phyloP scores from a whole-genome alignment of 2,113 vertebrate genomes.

The Albula glossodonta region DNA sequence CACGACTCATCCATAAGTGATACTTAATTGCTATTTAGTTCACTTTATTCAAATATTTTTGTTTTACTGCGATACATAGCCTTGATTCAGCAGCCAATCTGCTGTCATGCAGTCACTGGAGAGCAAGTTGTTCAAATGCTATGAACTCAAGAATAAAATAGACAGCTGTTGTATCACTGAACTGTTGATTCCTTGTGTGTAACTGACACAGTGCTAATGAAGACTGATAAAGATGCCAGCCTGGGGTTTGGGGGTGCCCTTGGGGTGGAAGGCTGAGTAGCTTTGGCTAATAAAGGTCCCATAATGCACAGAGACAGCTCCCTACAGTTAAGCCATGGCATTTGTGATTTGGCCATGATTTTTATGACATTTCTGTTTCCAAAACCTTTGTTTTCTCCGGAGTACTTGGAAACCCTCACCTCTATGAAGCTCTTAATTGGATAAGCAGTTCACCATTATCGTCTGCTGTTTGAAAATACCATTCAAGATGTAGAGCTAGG shows the following conservation, averaged over 20 bases:
- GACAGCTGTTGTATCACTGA: neutral
- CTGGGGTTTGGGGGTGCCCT: neutral
- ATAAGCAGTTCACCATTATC: neutral
- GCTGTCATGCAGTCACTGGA: neutral
- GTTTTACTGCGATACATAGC: neutral
- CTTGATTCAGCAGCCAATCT: neutral
- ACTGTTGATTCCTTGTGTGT: neutral
- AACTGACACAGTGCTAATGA: neutral
- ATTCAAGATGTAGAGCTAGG: neutral
- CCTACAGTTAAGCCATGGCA: neutral
- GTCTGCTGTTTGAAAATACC: neutral
- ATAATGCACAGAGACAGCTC: neutral
- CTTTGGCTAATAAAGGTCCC: neutral
- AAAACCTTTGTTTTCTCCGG: neutral
- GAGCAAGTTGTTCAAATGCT: neutral
- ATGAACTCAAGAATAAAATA: neutral
- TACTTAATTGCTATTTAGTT: too few species aligned
- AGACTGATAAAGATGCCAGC: neutral
- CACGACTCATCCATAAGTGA: too few species aligned
- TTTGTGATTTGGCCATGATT: neutral
- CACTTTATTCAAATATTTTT: too few species aligned
- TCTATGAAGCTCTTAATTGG: neutral
- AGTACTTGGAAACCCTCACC: neutral
- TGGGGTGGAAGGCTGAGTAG: neutral
- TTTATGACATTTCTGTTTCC: neutral